Evolutionary conservation across 2,113 vertebrate species (phyloP), one percentile per base, ranked within the genome.

Genomic region (Semnopithecus entellus): DNA sequence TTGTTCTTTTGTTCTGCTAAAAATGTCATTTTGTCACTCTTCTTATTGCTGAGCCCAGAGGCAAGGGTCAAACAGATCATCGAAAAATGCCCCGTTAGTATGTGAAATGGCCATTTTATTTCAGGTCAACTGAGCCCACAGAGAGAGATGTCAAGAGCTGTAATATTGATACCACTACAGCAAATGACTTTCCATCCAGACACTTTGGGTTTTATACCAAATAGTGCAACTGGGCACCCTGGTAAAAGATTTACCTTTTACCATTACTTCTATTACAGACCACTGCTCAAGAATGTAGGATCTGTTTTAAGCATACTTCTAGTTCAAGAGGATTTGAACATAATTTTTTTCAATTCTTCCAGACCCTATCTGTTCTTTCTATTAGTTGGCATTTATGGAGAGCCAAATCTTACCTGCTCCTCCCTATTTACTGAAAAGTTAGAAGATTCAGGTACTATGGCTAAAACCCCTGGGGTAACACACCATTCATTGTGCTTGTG

Each of bases 41-140:
- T 91, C 52, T 90, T 84, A 70, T 43, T 91, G 84, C 78, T 76
- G 40, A 95, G 52, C 72, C 73, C 50, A 87, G 22, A 96, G 61
- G 91, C 82, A 93, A 45, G 93, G 78, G 52, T 95, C 75, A 97
- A 93, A 52, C 22, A 87, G 66, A 72, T 89, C 55, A 75, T 48
- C 1, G 17, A 78, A 93, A 97, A 55, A 40, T 78, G 32, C 52
- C 86, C 55, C 50, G 8, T 89, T 83, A n/a, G 78, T 83, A 40
- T 22, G 40, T 95, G 88, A 95, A 96, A 96, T 30, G 30, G n/a
- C 93, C 73, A 55, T 93, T 57, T 98, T 94, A 80, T 73, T 92
- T 93, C 61, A 73, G 88, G 86, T 89, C 78, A 96, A 20, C 68
- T 40, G 86, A 82, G 40, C 61, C 83, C n/a, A 55, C 59, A 82